Percentiles rank a stretch among this genome's conserved stretches.
phyloP scores from a whole-genome alignment of 2,888 invertebrate species.

The Tenthredo mesomela region DNA sequence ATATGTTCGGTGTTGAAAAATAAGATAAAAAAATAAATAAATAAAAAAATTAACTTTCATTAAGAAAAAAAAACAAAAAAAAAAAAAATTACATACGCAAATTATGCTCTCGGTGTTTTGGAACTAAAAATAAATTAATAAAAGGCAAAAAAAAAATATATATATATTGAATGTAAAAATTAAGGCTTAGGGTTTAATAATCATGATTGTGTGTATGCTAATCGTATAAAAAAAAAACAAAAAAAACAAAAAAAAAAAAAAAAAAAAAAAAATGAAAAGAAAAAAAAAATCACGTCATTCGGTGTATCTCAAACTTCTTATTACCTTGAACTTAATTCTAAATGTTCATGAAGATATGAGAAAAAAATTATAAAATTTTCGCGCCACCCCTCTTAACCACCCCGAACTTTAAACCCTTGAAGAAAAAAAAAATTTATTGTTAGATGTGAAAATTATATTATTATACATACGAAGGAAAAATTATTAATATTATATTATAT shows the following conservation, averaged over 20 bases:
- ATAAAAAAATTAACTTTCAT: constrained; percentile 64
- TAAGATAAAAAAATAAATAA: constrained; percentile 67
- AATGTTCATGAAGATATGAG: constrained; percentile 68
- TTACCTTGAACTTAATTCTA: constrained; percentile 69
- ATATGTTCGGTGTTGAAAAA: constrained; percentile 76
- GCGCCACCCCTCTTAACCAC: constrained; percentile 32
- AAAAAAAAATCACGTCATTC: constrained; percentile 56
- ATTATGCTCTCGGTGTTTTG: constrained; percentile 76
- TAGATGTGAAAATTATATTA: constrained; percentile 77
- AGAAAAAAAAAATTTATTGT: constrained; percentile 71
- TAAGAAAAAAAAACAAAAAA: constrained; percentile 56
- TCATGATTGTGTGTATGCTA: constrained; percentile 75
- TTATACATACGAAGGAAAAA: constrained; percentile 63
- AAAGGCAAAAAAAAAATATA: constrained; percentile 62
- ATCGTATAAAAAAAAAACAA: constrained; percentile 61
- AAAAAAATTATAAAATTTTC: constrained; percentile 40
- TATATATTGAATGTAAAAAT: constrained; percentile 63
- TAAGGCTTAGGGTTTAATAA: constrained; percentile 63
- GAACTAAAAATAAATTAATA: constrained; percentile 48
- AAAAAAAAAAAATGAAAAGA: constrained; percentile 56
- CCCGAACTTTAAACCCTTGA: neutral
- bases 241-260: constrained; percentile 54
- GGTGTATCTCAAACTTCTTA: constrained; percentile 66
- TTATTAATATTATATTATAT: constrained; percentile 12
- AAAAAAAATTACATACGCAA: constrained; percentile 67